phyloP scores from a whole-genome alignment of 2,113 vertebrate species.

The Eolophus roseicapilla region DNA sequence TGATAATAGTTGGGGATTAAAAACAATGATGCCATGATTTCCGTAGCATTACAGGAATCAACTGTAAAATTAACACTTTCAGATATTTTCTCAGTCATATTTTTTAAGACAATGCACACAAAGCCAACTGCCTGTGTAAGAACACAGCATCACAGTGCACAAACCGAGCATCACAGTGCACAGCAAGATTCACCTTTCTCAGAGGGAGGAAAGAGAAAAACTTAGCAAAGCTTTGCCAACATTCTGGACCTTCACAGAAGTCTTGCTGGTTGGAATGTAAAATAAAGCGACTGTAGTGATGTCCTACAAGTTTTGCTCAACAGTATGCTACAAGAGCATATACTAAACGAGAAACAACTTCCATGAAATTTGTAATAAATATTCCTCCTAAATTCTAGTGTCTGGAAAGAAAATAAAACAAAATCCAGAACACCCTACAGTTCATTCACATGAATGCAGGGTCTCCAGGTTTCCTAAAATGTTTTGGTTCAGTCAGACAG shows the following conservation, averaged over 20 bases:
- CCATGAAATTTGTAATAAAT: not conserved
- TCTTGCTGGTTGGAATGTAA: not conserved
- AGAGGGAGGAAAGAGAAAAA: not conserved
- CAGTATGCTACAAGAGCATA: not conserved
- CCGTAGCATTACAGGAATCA: not conserved
- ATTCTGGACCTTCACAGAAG: not conserved
- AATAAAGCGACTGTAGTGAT: not conserved
- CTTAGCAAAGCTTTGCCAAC: not conserved
- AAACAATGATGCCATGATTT: not conserved
- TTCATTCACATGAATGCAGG: not conserved
- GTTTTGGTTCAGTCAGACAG: not conserved
- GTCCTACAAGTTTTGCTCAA: not conserved
- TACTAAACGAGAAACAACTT: not conserved
- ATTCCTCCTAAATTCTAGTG: not conserved
- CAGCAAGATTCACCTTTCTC: not conserved
- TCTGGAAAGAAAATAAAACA: not conserved
- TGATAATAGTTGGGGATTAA: not conserved
- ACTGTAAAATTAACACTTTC: not conserved
- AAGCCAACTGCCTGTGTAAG: not conserved
- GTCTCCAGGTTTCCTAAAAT: not conserved
- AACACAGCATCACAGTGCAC: not conserved
- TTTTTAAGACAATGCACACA: not conserved
- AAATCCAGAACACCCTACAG: not conserved
- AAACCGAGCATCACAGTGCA: not conserved
- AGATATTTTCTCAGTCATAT: not conserved